Evolutionary conservation across 2,888 invertebrate genomes (phyloP), one percentile per base, ranked within the genome.

Genomic region (Hoplodrina blanda): DNA sequence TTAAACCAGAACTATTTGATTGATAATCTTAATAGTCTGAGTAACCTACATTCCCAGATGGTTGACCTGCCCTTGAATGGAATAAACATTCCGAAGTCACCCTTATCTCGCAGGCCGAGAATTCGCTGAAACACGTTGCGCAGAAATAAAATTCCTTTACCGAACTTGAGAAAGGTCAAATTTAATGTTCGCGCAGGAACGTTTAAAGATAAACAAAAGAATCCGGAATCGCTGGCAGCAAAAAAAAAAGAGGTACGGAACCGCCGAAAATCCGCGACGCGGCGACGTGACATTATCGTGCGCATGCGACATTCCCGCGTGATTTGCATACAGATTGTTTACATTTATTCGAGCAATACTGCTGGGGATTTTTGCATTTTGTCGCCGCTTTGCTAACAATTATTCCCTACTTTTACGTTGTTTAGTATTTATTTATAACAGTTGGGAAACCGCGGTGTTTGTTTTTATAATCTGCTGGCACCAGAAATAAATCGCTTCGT

Each of bases 321-420:
- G 89, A 92, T 93, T 93, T 90, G 90, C 93, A 93, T 93, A 90
- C 89, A 91, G 90, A 92, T 92, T 90, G 90, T 91, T 89, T 87
- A 89, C 91, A 90, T 90, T 88, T 88, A 86, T 84, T 81, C 81
- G 69, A 75, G 76, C 79, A 85, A 79, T 81, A 80, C 78, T 71
- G 85, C 78, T 73, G 46, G 73, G 79, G 80, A 82, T 85, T 86
- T 89, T 86, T 87, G 86, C 85, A 87, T 86, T 86, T 83, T 76
- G 78, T 69, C 71, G 73, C 77, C 80, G 71, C 75, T 76, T 74
- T 73, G 74, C 78, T 74, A 82, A 86, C 85, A 87, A 87, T 86
- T 87, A 84, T 80, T 82, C 69, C 70, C 69, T 76, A 68, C 74
- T 78, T 76, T 82, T 74, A 72, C 56, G 75, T 81, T 77, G 81